phyloP scores from a whole-genome alignment of 1,140 invertebrate species.

The Rhagoletis zephyria region DNA sequence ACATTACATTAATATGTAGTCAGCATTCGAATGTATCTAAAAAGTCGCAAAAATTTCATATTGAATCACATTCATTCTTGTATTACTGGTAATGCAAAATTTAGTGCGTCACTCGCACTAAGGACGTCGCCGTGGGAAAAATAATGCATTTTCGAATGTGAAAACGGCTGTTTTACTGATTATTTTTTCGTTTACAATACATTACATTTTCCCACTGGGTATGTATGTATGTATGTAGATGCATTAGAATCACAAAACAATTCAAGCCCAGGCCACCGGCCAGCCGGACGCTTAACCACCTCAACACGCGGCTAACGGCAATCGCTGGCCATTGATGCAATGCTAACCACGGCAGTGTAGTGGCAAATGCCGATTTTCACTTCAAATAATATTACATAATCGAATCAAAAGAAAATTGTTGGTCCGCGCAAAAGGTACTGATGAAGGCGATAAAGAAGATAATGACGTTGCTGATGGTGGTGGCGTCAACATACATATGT shows the following conservation, averaged over 20 bases:
- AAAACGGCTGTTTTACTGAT: too few species aligned
- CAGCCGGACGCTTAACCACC: background rate
- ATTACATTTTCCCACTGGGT: too few species aligned
- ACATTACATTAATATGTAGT: too few species aligned
- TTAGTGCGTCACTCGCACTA: too few species aligned
- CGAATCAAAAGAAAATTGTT: conserved; percentile 44
- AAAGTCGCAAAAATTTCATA: too few species aligned
- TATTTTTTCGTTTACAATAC: too few species aligned
- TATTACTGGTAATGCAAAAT: too few species aligned
- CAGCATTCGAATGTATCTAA: too few species aligned
- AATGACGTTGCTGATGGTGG: background rate
- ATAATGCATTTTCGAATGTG: too few species aligned
- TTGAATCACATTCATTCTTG: too few species aligned
- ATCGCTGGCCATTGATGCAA: background rate
- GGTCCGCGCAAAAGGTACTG: background rate
- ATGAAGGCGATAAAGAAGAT: background rate
- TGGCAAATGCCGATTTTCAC: conserved; percentile 43
- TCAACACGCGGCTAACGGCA: background rate
- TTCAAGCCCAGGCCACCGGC: background rate
- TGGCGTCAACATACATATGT: background rate
- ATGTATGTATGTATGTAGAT: too few species aligned
- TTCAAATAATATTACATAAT: conserved; percentile 48
- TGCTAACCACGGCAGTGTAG: background rate
- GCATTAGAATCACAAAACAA: background rate
- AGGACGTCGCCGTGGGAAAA: too few species aligned